phyloP scores from a whole-genome alignment of 2,888 invertebrate genomes.

The Eugnorisma glareosa region DNA sequence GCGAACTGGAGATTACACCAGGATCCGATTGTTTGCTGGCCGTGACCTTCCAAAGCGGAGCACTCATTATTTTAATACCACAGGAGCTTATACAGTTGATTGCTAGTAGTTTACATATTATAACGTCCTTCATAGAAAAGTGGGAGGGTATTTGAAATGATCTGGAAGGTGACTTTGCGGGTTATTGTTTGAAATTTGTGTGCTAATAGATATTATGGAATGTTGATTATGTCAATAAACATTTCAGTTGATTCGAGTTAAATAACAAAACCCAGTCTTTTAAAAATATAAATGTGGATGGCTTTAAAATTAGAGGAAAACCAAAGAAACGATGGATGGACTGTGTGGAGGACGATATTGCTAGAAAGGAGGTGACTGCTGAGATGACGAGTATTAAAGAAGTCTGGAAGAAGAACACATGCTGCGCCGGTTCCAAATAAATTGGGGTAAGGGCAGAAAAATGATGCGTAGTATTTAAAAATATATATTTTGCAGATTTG shows the following conservation, averaged over 20 bases:
- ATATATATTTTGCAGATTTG: no score
- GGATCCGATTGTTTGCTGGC: conserved; percentile 77
- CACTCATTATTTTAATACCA: conserved; percentile 75
- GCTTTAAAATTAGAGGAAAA: no score
- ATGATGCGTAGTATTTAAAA: no score
- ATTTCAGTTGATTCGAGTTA: not conserved
- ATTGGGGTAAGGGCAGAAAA: no score
- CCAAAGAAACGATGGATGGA: no score
- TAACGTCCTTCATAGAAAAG: conserved; percentile 26
- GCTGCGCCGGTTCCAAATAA: no score
- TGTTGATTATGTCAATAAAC: not conserved
- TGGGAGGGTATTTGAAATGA: conserved; percentile 14
- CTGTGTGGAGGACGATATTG: no score
- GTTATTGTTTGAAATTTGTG: not conserved
- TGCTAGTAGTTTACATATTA: conserved; percentile 56
- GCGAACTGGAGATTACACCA: conserved; percentile 74
- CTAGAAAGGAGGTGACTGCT: no score
- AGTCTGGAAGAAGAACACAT: no score
- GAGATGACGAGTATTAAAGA: no score
- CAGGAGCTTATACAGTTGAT: conserved; percentile 56
- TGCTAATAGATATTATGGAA: not conserved
- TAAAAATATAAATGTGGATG: not conserved
- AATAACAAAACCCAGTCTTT: not conserved
- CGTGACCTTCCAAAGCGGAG: conserved; percentile 78
- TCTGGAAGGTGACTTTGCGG: conserved; percentile 42